These are phyloP conservation scores for Bubo bubo DNA, from an alignment of 2,113 vertebrate species.

Conservation along the genomic window DNA sequence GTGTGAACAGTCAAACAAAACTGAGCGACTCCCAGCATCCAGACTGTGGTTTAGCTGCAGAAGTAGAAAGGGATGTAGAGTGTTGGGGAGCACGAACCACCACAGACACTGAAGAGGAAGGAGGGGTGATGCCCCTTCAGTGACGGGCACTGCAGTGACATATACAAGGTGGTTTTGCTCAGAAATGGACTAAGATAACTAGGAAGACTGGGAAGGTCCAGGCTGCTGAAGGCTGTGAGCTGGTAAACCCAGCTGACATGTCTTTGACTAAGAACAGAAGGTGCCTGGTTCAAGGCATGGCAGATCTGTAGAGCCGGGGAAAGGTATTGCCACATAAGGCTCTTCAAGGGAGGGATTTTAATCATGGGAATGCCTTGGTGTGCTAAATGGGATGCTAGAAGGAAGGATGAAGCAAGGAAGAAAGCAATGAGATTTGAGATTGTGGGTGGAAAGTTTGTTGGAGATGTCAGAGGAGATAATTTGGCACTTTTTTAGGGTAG, in stretches of 20 bases:
- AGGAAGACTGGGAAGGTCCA: neutral
- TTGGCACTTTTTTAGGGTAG: neutral
- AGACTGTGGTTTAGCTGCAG: neutral
- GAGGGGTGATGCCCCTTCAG: neutral
- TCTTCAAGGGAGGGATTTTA: neutral
- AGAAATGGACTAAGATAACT: neutral
- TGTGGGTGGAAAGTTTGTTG: neutral
- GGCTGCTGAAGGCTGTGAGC: neutral
- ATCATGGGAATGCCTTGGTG: neutral
- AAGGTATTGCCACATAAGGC: neutral
- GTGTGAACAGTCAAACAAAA: neutral
- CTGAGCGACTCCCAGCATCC: neutral
- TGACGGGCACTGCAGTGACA: neutral
- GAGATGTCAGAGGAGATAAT: neutral
- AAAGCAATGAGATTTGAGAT: neutral
- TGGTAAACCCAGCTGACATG: neutral
- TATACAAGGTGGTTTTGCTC: neutral
- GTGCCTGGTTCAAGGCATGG: neutral
- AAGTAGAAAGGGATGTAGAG: neutral
- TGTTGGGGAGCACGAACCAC: neutral
- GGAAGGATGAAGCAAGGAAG: neutral
- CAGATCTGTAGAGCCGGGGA: neutral
- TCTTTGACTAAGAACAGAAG: neutral
- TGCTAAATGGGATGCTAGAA: neutral
- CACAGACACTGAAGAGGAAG: neutral